Conservation (phyloP, 2,113 vertebrate genomes). For the Romanogobio albipinnatus region DNA sequence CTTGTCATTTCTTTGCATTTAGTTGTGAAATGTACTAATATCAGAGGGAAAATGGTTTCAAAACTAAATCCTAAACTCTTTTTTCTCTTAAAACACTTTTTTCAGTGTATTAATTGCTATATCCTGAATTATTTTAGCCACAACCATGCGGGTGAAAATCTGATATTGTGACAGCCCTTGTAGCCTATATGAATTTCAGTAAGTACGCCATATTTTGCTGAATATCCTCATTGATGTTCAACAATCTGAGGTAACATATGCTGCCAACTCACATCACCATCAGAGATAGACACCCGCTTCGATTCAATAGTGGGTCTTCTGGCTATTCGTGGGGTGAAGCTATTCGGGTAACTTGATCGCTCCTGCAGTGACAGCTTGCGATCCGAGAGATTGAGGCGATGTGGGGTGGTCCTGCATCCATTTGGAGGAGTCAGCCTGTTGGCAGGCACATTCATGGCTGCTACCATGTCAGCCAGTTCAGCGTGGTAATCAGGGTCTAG, state of each 20-base stretch:
- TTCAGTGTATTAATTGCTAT: too few relatives aligned
- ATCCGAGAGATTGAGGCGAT: constrained; percentile 74
- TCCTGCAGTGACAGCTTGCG: constrained; percentile 95
- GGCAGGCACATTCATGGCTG: constrained; percentile 77
- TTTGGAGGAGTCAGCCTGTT: constrained; percentile 62
- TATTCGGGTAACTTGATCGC: constrained; percentile 72
- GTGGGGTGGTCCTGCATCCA: constrained; percentile 60
- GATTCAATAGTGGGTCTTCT: constrained; percentile 92
- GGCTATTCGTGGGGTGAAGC: constrained; percentile 65
- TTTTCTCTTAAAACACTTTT: too few relatives aligned
- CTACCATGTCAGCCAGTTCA: constrained; percentile 85
- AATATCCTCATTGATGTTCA: background rate
- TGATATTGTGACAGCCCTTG: background rate
- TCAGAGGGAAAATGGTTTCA: background rate
- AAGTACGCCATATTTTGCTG: background rate
- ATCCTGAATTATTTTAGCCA: background rate
- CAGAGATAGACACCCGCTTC: constrained; percentile 88
- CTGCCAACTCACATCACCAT: constrained; percentile 79
- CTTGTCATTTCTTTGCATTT: background rate
- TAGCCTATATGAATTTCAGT: background rate
- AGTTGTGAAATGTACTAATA: background rate
- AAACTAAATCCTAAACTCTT: background rate
- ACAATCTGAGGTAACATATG: background rate
- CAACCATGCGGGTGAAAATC: background rate
- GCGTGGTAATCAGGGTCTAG: constrained; percentile 67